Evolutionary conservation across 2,113 vertebrate species (phyloP).

Genomic region (Dasyprocta punctata): DNA sequence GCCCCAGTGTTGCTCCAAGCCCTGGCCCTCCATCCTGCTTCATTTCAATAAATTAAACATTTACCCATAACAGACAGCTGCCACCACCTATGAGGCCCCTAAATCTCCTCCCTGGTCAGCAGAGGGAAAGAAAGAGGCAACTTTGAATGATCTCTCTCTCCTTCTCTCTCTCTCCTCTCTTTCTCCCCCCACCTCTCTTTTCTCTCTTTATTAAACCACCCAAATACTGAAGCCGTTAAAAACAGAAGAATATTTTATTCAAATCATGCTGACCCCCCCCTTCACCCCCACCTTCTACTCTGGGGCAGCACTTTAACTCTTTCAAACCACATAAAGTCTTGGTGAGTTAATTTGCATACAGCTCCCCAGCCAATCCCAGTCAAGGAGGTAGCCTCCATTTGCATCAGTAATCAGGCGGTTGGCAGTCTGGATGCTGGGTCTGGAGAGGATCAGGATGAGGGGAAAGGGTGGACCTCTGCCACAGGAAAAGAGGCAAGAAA

Average conservation of each 20-base stretch:
- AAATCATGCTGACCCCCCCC: constrained; percentile 77
- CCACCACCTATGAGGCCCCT: constrained; percentile 75
- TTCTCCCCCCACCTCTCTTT: neutral
- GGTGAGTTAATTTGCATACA: constrained; percentile 91
- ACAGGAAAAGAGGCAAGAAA: constrained; percentile 59
- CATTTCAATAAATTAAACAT: constrained; percentile 73
- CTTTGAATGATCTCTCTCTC: constrained; percentile 18
- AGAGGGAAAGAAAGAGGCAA: constrained; percentile 72
- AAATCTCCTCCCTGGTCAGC: constrained; percentile 80
- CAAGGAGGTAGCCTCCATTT: constrained; percentile 87
- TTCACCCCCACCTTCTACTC: constrained; percentile 14
- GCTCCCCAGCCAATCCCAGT: constrained; percentile 88
- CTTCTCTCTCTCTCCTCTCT: neutral
- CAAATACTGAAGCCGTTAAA: constrained; percentile 65
- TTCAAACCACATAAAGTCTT: constrained; percentile 75
- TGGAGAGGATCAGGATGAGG: constrained; percentile 75
- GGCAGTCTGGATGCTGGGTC: constrained; percentile 66
- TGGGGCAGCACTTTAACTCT: constrained; percentile 82
- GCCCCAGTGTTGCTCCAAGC: neutral
- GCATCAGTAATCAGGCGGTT: constrained; percentile 88
- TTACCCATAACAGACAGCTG: constrained; percentile 83
- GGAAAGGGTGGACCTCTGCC: constrained; percentile 76
- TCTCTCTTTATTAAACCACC: constrained; percentile 54
- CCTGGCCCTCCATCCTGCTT: neutral
- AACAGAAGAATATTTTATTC: constrained; percentile 79